Evolutionary conservation across 2,888 invertebrate species (phyloP), one percentile per base, ranked within the genome.

Genomic region (Apamea epomidion): DNA sequence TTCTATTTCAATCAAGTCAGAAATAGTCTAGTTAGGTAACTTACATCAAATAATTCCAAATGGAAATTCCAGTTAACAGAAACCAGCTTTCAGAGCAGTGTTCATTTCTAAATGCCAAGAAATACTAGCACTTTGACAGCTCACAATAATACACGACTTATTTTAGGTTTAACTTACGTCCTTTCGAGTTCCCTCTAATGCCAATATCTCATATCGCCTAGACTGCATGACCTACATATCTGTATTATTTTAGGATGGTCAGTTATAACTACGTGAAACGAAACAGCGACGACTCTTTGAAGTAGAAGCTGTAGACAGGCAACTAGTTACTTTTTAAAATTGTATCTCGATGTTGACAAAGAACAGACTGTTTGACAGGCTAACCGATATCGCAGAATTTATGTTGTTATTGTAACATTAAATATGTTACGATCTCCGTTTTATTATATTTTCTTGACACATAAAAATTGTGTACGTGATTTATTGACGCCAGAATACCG

Each of bases 201-300:
- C 88, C 86, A 91, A 89, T 88, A 89, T 87, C 87, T 90, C 89
- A 90, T 91, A 88, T 83, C 74, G 90, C 87, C 89, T 89, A 91
- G 92, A 91, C 91, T 89, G 88, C 88, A 88, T 93, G 93, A 94
- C 94, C 94, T 90, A 94, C 89, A 91, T 93, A 85, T 74, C 76
- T 48, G 88, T 87, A 91, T 93, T 94, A 94, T 94, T 94, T 94
- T 91, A 82, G 91, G 90, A 88, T 84, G 82, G 82, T 86, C 88
- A 89, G 90, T 89, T 87, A 85, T 89, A 90, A 86, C 85, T 80
- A 86, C 76, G 87, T 89, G 89, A 91, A 89, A 88, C 84, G 81
- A 89, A 91, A 88, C 90, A 91, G 91, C 86, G 89, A 87, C 88
- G 87, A 80, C 60, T 82, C 84, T 89, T 88, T 87, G 84, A 89